Evolutionary conservation across 2,113 vertebrate genomes (phyloP).

Genomic region (Aviceda subcristata): DNA sequence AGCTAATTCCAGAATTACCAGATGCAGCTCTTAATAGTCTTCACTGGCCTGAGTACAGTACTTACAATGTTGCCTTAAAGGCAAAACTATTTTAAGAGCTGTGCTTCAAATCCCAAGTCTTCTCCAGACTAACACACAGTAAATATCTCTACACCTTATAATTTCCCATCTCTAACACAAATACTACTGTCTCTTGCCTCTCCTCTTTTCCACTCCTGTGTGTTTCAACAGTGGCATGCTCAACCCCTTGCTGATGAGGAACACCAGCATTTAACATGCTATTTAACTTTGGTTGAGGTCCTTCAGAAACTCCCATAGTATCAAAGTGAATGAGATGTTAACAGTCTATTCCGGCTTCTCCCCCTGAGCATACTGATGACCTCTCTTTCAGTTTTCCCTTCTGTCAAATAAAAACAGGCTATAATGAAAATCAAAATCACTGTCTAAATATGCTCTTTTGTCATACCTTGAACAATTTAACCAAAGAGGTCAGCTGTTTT

Average conservation of each 20-base stretch:
- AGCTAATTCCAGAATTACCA: neutral
- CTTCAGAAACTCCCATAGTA: neutral
- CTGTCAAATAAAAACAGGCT: neutral
- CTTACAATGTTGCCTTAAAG: neutral
- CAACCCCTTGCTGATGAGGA: neutral
- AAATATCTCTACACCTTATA: neutral
- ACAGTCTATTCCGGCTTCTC: neutral
- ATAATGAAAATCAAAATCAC: neutral
- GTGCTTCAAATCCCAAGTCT: neutral
- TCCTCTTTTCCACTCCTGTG: neutral
- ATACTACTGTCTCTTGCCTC: neutral
- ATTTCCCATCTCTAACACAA: neutral
- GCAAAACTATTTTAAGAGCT: neutral
- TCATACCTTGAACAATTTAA: neutral
- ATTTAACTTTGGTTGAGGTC: neutral
- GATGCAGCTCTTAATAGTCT: neutral
- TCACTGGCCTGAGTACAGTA: neutral
- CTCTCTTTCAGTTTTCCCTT: neutral
- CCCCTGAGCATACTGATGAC: neutral
- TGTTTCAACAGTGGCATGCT: neutral
- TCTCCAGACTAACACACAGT: neutral
- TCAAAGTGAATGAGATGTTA: neutral
- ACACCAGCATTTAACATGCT: neutral
- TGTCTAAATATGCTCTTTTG: neutral
- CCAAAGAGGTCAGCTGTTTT: neutral